These are phyloP conservation scores for Myotis lucifugus DNA, from an alignment of 2,113 vertebrate species.

Conservation along the genomic window DNA sequence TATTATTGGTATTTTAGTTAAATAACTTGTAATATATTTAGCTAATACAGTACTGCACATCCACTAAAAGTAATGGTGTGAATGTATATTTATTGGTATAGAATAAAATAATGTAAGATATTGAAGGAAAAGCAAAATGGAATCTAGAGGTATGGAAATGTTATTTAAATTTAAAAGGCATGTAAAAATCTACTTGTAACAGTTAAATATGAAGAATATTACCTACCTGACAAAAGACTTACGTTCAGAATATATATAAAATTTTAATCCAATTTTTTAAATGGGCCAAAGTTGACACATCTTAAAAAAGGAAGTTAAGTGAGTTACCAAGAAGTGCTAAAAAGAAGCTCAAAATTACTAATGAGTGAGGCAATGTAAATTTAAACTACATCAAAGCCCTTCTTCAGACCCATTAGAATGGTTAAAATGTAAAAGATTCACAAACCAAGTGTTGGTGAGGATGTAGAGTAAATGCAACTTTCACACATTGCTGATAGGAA, in stretches of 20 bases:
- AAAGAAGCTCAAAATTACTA: neutral
- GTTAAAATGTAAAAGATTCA: conserved; percentile 7
- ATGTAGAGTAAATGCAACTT: neutral
- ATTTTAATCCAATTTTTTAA: neutral
- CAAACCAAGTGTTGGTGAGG: neutral
- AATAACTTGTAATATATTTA: neutral
- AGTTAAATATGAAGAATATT: neutral
- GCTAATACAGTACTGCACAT: neutral
- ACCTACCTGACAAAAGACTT: neutral
- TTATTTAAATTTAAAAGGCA: conserved; percentile 27
- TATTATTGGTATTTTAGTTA: neutral
- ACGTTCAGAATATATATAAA: neutral
- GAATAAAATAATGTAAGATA: conserved; percentile 25
- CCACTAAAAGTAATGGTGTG: neutral
- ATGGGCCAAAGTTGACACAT: neutral
- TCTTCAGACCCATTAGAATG: neutral
- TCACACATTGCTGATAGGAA: neutral
- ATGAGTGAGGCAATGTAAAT: neutral
- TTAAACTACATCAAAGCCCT: neutral
- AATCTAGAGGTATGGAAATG: neutral
- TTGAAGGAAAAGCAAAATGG: neutral
- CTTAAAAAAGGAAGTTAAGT: neutral
- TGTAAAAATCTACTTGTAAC: neutral
- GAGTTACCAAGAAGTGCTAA: neutral
- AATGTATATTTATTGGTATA: neutral